Base-by-base conservation (phyloP, 2,888 invertebrate genomes). In the Pachydiplax longipennis region DNA sequence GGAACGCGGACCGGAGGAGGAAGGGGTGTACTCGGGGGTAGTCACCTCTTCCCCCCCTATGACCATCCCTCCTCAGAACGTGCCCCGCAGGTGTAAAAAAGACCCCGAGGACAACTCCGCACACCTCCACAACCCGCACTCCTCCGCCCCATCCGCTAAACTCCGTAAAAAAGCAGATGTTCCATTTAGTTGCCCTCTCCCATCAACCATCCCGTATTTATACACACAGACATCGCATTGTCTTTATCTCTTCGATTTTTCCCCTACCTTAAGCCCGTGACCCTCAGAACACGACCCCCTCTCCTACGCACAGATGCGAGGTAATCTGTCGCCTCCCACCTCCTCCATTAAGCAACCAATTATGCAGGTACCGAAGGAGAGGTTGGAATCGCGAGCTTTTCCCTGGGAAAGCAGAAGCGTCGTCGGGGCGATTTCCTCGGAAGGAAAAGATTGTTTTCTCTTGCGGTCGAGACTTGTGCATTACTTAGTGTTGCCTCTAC, bases 161-260 rank as follows among this genome's bases (percentile, higher is more conserved):
- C 61, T 87, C 61, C 61, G 58, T 87, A 87, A 87, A 87, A 87
- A 87, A 87, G 87, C 87, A 87, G 87, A 87, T 87, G 87, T 87
- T 87, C 87, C 87, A 87, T 87, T 87, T 61, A 87, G 87, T 87
- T 61, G 22, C 58, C 87, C 87, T 35, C 53, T 35, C 35, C 61
- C 35, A 31, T 31, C 44, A 10, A 31, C 18, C 87, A 18, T 87
- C 87, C 87, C 87, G 87, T 87, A 87, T 87, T 87, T 87, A 73
- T 73, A 87, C 87, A 35, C 53, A 15, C 87, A 61, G 87, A 58
- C 87, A 37, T 61, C 61, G 58, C 87, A 61, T 87, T 87, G 87
- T 87, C 87, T 87, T 87, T 87, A 87, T 87, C 87, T 87, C 87
- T 13, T 48, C 48, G 44, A 82, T 44, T 83, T 58, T 83, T 58